Base-by-base conservation (phyloP, 2,797 vertebrate species). In the Cyprinodon diabolis region DNA sequence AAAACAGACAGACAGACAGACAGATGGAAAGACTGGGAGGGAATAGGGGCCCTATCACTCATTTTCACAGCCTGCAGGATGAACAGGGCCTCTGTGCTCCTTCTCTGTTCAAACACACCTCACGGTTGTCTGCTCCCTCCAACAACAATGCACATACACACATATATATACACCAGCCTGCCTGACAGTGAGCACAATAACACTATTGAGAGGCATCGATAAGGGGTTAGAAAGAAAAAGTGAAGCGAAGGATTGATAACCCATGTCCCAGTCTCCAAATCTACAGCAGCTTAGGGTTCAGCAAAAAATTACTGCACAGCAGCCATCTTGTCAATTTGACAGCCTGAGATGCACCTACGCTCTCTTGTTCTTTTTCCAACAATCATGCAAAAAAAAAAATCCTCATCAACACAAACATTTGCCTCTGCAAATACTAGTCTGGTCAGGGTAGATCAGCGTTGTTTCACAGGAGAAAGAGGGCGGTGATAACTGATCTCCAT, bases 101-200 rank as follows among this genome's bases (percentile, higher is more conserved):
- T 92, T 91, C 84, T 81, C 92, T 93, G 90, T 94, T 90, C 91
- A 94, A 94, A 94, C 92, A 94, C 89, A 92, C 90, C 91, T 90
- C 92, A 94, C 80, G 91, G 88, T 86, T 93, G 90, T 90, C 92
- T 92, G 92, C 88, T 89, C 90, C 82, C 88, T 88, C 88, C 83
- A 91, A 90, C 86, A 94, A 93, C 89, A 93, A 90, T 80, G 74
- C 87, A 63, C 76, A 72, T 11, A 51, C 66, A 68, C 66, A 68
- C 56, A 37, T 19, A 55, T 35, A 83, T 23, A n/a, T 74, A 79
- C 75, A 79, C 56, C 78, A 79, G 81, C 75, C 75, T 66, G 76
- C 60, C 80, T 86, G 80, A 84, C 82, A 82, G 85, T 76, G 74
- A 84, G 85, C 86, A 92, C 91, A 93, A 89, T 90, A 86, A 84